These are phyloP conservation scores for Eupithecia tripunctaria DNA, from an alignment of 2,888 invertebrate genomes.

Conservation along the genomic window DNA sequence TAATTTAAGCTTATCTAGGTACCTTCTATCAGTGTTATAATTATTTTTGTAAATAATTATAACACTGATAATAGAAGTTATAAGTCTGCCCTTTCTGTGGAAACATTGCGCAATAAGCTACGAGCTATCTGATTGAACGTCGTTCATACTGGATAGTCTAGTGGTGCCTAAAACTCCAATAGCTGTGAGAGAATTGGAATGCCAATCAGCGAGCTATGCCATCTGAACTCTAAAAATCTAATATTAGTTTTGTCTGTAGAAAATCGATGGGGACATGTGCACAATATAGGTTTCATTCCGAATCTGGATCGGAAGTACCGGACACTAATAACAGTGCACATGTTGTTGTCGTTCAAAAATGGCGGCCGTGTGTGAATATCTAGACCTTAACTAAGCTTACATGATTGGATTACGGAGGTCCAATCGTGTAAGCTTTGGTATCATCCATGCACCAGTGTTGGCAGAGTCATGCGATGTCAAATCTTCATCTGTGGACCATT, in stretches of 20 bases:
- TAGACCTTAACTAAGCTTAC: not conserved
- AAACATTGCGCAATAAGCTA: not conserved
- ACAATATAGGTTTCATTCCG: not conserved
- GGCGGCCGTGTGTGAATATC: not conserved
- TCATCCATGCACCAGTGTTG: not conserved
- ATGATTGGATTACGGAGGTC: not conserved
- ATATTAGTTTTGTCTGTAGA: not conserved
- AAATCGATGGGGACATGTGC: not conserved
- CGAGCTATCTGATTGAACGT: not conserved
- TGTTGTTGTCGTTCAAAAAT: not conserved
- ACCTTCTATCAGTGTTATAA: too few relatives aligned
- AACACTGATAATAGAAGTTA: not conserved
- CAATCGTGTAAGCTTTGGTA: not conserved
- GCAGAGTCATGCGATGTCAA: not conserved
- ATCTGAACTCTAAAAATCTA: not conserved
- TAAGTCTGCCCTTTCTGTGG: not conserved
- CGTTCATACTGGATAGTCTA: not conserved
- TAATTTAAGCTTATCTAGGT: too few relatives aligned
- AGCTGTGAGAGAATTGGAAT: slow-evolving; percentile 14
- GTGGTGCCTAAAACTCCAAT: not conserved
- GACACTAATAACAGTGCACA: not conserved
- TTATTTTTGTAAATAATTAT: not conserved
- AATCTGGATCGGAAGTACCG: not conserved
- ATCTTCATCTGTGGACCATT: too few relatives aligned
- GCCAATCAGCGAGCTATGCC: slow-evolving; percentile 20